These are phyloP conservation scores for Centroberyx gerrardi DNA, from an alignment of 2,797 vertebrate species.

Conservation along the genomic window DNA sequence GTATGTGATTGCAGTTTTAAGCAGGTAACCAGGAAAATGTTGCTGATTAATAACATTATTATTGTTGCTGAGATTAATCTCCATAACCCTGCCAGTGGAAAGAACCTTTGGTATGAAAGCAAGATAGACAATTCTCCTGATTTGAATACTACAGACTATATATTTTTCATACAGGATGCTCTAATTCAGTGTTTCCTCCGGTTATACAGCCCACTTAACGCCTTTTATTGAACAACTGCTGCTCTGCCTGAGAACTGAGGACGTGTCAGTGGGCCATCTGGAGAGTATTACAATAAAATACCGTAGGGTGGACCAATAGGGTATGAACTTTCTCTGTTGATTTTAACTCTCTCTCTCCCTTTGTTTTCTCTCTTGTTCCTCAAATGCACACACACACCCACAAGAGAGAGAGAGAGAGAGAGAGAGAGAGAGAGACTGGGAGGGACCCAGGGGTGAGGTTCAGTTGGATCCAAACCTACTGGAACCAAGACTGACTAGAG, in stretches of 20 bases:
- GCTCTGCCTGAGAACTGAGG: constrained; percentile 51
- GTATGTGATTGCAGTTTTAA: too few relatives aligned
- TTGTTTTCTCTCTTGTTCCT: constrained; percentile 46
- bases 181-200: neutral
- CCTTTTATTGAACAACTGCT: constrained; percentile 23
- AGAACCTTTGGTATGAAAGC: too few relatives aligned
- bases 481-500: constrained; percentile 25
- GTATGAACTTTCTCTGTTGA: constrained; percentile 16
- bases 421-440: constrained; percentile 32
- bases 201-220: neutral
- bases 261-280: constrained; percentile 78
- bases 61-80: too few relatives aligned
- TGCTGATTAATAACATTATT: too few relatives aligned
- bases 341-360: constrained; percentile 32
- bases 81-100: too few relatives aligned
- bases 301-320: constrained; percentile 26
- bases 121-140: too few relatives aligned
- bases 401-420: constrained; percentile 13
- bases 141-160: neutral
- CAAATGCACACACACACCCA: constrained; percentile 35
- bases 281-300: constrained; percentile 63
- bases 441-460: constrained; percentile 39
- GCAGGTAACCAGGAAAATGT: too few relatives aligned
- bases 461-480: constrained; percentile 46
- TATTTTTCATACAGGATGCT: neutral